Base-by-base conservation (phyloP, 1,140 invertebrate genomes). In the Pantala flavescens region DNA sequence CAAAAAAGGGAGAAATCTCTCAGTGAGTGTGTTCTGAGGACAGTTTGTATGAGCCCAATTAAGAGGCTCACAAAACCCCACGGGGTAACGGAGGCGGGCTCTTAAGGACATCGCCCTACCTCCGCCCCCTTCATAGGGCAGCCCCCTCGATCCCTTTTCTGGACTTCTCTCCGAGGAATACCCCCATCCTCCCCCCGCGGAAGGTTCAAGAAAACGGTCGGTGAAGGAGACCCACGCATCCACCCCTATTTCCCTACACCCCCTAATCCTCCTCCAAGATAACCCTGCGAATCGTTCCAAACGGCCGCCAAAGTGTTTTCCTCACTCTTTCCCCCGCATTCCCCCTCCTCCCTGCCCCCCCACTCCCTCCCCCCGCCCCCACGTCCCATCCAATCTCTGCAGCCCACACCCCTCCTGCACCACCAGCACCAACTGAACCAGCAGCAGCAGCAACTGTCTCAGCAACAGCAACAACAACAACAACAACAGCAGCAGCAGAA, bases 301-400 rank as follows among this genome's bases (percentile, higher is more conserved):
- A 63, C 49, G 49, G 49, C 49, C 49, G 49, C 49, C 49, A 63
- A 63, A 21, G 49, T 63, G 49, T 63, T 63, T 63, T 63, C 49
- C 49, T 63, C 49, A 63, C 49, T 63, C 49, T 63, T 63, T 12
- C 49, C 49, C 49, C 49, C 49, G 49, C 49, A 63, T 63, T 63
- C 49, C 49, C 49, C 49, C 49, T 63, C 49, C 49, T 63, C 49
- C 49, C 49, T 63, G 49, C 49, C 49, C 49, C 49, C 49, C 49
- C 49, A 63, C 12, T 63, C 49, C 49, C 49, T 63, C 49, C 49
- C 49, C 49, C 49, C 49, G 49, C 49, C 49, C 49, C 49, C 49
- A 21, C 49, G 49, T 21, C 49, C 49, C 49, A 63, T 63, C 49
- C 49, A 63, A 21, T 63, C 49, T 21, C 49, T 63, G 5, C 49